Base-by-base conservation (phyloP, 30 jellyfish, hydroid and myxozoan genomes). In the Hydra vulgaris region DNA sequence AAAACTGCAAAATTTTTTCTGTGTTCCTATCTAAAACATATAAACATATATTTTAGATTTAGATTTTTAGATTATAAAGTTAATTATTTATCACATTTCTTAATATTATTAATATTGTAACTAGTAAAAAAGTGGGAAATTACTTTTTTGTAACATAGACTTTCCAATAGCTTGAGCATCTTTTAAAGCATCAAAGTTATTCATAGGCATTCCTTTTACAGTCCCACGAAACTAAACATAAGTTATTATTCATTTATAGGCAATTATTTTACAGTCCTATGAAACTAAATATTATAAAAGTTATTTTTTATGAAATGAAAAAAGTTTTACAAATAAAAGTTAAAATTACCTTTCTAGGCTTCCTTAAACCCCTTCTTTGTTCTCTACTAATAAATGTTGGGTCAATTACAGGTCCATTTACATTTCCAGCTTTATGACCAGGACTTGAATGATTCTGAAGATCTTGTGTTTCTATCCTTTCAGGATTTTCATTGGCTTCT, bases 111-210 rank as follows among this genome's bases (percentile, higher is more conserved):
- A 71, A 25, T n/a, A 71, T 0, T 0, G 0, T 0, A n/a, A n/a
- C 18, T 21, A 17, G 79, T 22, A 25, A 71, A 71, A 71, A 71
- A 0, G 18, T 17, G n/a, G n/a, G n/a, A 56, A 56, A 17, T 77
- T 72, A 93, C 99, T 93, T 80, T 93, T 87, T 69, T 93, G 96
- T 71, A 93, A 88, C 56, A 93, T 70, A 19, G 99, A 95, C 73
- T 95, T 76, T 25, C 99, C 99, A 78, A 93, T 86, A 17, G 96
- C 96, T 74, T 93, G 99, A 20, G 99, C 99, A 78, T 93, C 99
- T 84, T 93, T 93, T 66, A 93, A 81, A 0, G 99, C 99, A 67
- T 93, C 87, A 89, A 93, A 93, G 7, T 87, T 89, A 19, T 74
- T 90, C 96, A 87, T 87, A 4, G 96, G 94, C 22, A 93, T 78